phyloP scores from a whole-genome alignment of 2,888 invertebrate species.

The Bimastos eiseni region DNA sequence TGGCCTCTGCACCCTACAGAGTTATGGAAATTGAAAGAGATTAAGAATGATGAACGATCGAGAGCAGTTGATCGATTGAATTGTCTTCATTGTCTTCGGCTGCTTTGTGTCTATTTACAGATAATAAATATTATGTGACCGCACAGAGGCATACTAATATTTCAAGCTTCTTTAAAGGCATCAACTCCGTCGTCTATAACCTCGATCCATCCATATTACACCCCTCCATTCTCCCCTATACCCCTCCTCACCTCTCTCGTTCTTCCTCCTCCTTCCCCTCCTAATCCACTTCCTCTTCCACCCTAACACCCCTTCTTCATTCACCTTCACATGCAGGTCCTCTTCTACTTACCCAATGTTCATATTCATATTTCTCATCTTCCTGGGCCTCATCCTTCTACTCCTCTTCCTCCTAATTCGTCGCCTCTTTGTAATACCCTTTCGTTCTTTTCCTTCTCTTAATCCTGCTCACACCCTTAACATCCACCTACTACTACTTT shows the following conservation, averaged over 20 bases:
- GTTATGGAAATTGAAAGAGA: background rate
- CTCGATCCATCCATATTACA: background rate
- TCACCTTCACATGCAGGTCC: background rate
- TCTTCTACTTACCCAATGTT: too few species aligned
- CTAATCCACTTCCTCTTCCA: background rate
- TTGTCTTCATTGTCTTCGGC: background rate
- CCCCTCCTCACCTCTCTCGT: background rate
- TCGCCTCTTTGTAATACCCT: background rate
- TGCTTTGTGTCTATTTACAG: background rate
- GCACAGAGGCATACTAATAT: background rate
- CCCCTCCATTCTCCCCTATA: background rate
- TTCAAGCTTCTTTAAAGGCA: background rate
- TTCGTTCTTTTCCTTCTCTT: background rate
- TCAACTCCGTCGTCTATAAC: background rate
- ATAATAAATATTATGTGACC: background rate
- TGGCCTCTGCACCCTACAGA: background rate
- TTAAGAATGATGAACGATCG: background rate
- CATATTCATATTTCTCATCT: background rate
- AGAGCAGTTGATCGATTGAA: background rate
- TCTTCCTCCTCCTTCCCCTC: background rate
- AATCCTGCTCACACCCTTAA: background rate
- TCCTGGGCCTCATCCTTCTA: background rate
- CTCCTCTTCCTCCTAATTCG: background rate
- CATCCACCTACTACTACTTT: too few species aligned
- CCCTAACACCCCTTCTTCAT: background rate